Conservation (phyloP, 2,888 invertebrate genomes). For the Parascotia fuliginaria region DNA sequence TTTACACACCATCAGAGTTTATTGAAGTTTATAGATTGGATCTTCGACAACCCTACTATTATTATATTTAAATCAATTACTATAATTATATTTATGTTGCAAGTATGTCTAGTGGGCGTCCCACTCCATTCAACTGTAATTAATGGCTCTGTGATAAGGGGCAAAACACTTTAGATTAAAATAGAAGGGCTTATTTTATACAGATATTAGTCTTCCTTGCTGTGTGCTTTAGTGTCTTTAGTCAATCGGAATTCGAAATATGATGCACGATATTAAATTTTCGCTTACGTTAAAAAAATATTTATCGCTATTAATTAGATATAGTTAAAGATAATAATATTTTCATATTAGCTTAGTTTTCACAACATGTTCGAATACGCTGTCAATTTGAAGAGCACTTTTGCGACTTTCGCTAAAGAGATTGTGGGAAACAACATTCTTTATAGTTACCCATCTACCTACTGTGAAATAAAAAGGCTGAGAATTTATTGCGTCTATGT, state of each 20-base stretch:
- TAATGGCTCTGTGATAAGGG: constrained; percentile 76
- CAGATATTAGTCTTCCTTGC: constrained; percentile 54
- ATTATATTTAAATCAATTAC: constrained; percentile 83
- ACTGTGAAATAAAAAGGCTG: neutral
- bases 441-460: constrained; percentile 4
- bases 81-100: constrained; percentile 73
- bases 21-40: constrained; percentile 60
- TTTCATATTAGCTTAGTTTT: constrained; percentile 3
- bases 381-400: constrained; percentile 6
- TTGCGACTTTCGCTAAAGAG: constrained; percentile 11
- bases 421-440: constrained; percentile 4
- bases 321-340: neutral
- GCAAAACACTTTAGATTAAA: constrained; percentile 81
- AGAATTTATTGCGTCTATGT: neutral
- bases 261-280: constrained; percentile 24
- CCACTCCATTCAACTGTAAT: constrained; percentile 66
- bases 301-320: too few relatives aligned
- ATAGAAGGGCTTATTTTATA: constrained; percentile 67
- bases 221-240: constrained; percentile 50
- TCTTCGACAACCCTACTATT: constrained; percentile 65
- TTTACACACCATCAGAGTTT: constrained; percentile 68
- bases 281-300: constrained; percentile 21
- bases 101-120: constrained; percentile 67
- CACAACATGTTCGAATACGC: constrained; percentile 3
- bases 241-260: constrained; percentile 53